A percentile compares a stretch with the other conserved stretches of the same genome.
Evolutionary conservation across 2,113 vertebrate species (phyloP).

Genomic region (Oncorhynchus masou): DNA sequence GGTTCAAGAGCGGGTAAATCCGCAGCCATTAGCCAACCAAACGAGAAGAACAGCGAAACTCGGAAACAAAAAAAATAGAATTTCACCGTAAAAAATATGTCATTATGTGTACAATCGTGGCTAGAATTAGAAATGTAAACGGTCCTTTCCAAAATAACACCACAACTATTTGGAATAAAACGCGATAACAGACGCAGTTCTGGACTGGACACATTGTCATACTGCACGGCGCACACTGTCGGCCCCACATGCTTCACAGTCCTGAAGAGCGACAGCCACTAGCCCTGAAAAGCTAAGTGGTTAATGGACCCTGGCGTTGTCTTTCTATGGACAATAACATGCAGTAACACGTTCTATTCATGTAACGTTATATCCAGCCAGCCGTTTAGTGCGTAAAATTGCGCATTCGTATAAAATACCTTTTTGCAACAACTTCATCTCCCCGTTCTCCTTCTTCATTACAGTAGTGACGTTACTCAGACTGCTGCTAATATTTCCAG

Average conservation of each 20-base stretch:
- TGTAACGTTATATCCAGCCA: background rate
- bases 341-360: background rate
- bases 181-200: background rate
- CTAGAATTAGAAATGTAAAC: background rate
- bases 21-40: constrained; percentile 29
- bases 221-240: too few species aligned
- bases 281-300: background rate
- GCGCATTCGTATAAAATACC: constrained; percentile 52
- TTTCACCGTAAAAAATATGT: background rate
- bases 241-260: constrained; percentile 12
- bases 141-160: background rate
- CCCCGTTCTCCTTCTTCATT: constrained; percentile 68
- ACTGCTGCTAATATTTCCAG: constrained; percentile 29
- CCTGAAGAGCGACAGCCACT: background rate
- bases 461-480: constrained; percentile 23
- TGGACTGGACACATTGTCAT: background rate
- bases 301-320: background rate
- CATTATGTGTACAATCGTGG: background rate
- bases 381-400: background rate
- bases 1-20: constrained; percentile 55
- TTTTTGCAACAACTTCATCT: constrained; percentile 59
- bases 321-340: background rate
- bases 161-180: background rate
- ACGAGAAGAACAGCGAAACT: background rate
- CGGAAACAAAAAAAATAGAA: too few species aligned